Conservation (phyloP, 2,797 vertebrate genomes). For the Gymnocypris eckloni region DNA sequence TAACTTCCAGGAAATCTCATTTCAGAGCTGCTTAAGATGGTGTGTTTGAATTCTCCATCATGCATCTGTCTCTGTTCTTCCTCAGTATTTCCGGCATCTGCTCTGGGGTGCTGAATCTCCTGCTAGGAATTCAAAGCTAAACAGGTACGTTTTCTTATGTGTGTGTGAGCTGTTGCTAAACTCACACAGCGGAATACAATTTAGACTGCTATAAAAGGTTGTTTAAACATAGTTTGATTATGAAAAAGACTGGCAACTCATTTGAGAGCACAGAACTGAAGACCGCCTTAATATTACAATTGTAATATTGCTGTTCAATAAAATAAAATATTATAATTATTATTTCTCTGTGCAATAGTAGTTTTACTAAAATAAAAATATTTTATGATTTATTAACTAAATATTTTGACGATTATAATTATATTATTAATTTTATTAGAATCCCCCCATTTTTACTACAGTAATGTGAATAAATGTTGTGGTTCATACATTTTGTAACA, state of each 20-base stretch:
- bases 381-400: too few relatives aligned
- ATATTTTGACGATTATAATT: too few relatives aligned
- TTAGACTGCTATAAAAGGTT: not conserved
- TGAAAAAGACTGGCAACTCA: not conserved
- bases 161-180: not conserved
- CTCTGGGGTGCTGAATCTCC: slow-evolving; percentile 92
- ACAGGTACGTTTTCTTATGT: slow-evolving; percentile 76
- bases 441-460: not conserved
- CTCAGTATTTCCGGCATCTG: slow-evolving; percentile 93
- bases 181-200: not conserved
- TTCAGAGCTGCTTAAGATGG: not conserved
- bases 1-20: slow-evolving; percentile 55
- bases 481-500: not conserved
- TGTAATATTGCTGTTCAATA: not conserved
- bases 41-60: not conserved
- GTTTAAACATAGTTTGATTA: not conserved
- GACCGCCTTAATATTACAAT: not conserved
- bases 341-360: not conserved
- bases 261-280: not conserved
- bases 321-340: not conserved
- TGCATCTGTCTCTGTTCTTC: not conserved
- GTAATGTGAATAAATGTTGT: not conserved
- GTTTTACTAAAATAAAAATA: too few relatives aligned
- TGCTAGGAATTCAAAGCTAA: slow-evolving; percentile 85
- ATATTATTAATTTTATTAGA: not conserved